Evolutionary conservation across 2,888 invertebrate genomes (phyloP).

Genomic region (Parnassius mnemosyne): DNA sequence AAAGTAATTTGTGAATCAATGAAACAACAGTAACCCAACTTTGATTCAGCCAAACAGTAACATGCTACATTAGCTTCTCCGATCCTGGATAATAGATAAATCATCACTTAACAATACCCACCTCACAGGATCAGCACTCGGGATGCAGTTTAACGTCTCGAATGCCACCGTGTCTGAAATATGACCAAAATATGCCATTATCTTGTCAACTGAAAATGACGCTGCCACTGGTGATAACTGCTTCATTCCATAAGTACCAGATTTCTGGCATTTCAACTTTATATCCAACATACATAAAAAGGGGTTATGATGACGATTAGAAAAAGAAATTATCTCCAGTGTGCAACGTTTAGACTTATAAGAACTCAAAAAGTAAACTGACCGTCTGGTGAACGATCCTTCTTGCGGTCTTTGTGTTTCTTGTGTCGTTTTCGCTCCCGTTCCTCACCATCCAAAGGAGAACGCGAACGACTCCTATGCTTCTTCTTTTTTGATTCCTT

Average conservation of each 20-base stretch:
- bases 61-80: conserved; percentile 2
- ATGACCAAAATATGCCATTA: conserved; percentile 79
- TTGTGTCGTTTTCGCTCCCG: conserved; percentile 75
- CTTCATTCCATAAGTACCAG: conserved; percentile 1
- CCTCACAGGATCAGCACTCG: conserved; percentile 53
- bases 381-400: conserved; percentile 81
- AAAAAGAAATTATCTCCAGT: conserved; percentile 50
- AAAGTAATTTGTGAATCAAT: no score
- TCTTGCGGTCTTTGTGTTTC: conserved; percentile 80
- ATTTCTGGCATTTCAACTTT: no score
- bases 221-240: conserved; percentile 53
- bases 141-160: conserved; percentile 61
- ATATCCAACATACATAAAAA: neutral
- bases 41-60: neutral
- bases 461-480: conserved; percentile 81
- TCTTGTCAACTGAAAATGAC: conserved; percentile 55
- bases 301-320: neutral
- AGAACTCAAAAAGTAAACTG: conserved; percentile 47
- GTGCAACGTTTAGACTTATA: conserved; percentile 42
- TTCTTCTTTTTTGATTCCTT: conserved; percentile 85
- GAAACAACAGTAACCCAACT: neutral
- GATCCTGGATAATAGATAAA: neutral
- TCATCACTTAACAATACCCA: conserved; percentile 49
- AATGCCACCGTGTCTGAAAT: conserved; percentile 77
- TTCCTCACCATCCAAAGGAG: conserved; percentile 78